Evolutionary conservation across 64 coral and sea anemone genomes (phyloP), one percentile per base, ranked within the genome.

Genomic region (Montipora foliosa): DNA sequence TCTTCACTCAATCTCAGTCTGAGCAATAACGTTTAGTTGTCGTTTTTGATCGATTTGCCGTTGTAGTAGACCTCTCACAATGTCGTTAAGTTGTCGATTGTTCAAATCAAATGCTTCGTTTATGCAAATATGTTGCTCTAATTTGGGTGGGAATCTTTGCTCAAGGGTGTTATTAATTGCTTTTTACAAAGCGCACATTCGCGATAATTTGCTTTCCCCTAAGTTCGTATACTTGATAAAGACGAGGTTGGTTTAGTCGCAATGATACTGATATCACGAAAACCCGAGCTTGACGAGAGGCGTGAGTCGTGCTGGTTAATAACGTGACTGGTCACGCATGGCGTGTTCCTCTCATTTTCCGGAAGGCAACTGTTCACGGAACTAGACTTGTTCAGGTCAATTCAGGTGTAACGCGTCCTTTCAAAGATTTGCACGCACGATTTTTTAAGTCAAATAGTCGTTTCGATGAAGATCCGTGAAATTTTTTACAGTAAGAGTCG

Each of bases 91-190:
- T 24, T 24, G 17, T 8, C 20, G 19, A 21, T 71, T 71, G 4
- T 15, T 5, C 5, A 4, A 71, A 5, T 15, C 0, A n/a, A 71
- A 24, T 71, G 21, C 20, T 7, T 22, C 4, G 3, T 2, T 71
- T 22, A 57, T 57, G 53, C 11, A 29, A 6, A 21, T 19, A 21
- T 21, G 68, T 24, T 17, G 5, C 5, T 21, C 5, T 71, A 71
- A 71, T 64, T 64, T 64, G 17, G 68, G 68, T 71, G 17, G 68
- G 10, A 71, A 71, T 6, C 4, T 21, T 71, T 71, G 17, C 4
- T 8, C 21, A 71, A 71, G 68, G 68, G 21, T 71, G 68, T 71
- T 71, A 71, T 71, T 71, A 71, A 71, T 71, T n/a, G 68, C 68
- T 21, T 19, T 20, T 71, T 21, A 71, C 5, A 22, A 24, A 71